A percentile compares a stretch with the other conserved stretches of the same genome.
These are phyloP conservation scores for Eretmocerus hayati DNA, from an alignment of 2,888 invertebrate genomes.

Conservation along the genomic window DNA sequence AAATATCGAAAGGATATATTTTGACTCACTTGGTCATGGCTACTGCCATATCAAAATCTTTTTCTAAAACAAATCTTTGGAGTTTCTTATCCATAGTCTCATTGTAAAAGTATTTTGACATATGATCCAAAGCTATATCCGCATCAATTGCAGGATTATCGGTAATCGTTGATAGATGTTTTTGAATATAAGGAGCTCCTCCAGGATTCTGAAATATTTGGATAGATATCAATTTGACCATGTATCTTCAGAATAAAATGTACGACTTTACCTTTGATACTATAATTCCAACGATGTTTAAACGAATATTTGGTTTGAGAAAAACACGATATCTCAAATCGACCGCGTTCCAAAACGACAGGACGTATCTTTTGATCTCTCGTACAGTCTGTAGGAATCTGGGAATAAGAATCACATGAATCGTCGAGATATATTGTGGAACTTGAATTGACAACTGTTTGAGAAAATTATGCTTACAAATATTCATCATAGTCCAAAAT, in stretches of 20 bases:
- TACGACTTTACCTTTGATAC: constrained; percentile 16
- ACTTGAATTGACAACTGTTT: no score
- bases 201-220: constrained; percentile 23
- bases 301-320: constrained; percentile 31
- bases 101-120: constrained; percentile 32
- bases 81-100: constrained; percentile 26
- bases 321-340: constrained; percentile 37
- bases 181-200: constrained; percentile 31
- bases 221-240: not conserved
- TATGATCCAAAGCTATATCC: constrained; percentile 28
- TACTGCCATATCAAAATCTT: constrained; percentile 32
- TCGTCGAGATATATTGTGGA: no score
- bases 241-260: not conserved
- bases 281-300: constrained; percentile 34
- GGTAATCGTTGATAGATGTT: constrained; percentile 13
- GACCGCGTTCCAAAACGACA: constrained; percentile 39
- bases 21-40: constrained; percentile 34
- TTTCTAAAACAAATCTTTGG: constrained; percentile 23
- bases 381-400: constrained; percentile 27
- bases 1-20: not conserved
- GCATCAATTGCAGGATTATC: constrained; percentile 26
- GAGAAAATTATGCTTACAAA: constrained; percentile 5
- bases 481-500: constrained; percentile 30
- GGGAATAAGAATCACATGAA: no score
- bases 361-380: constrained; percentile 29